Evolutionary conservation across 1,140 invertebrate species (phyloP).

Genomic region (Leptopilina boulardi): DNA sequence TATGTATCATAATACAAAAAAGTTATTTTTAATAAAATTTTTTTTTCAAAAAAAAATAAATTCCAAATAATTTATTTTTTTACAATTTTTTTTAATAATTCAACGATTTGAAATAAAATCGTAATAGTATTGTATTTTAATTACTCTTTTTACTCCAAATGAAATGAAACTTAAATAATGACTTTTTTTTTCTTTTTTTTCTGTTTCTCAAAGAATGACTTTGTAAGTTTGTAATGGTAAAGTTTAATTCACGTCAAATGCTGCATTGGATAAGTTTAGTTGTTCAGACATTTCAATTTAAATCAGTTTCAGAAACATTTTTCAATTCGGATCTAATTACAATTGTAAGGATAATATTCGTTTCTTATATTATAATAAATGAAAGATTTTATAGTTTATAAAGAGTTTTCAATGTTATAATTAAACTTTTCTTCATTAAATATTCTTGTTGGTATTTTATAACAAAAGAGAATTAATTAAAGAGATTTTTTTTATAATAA

Average conservation of each 20-base stretch:
- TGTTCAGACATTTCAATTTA: neutral
- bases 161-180: constrained; percentile 5
- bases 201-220: neutral
- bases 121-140: constrained; percentile 6
- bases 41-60: too few species aligned
- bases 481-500: neutral
- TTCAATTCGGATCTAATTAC: neutral
- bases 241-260: neutral
- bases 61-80: too few species aligned
- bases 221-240: neutral
- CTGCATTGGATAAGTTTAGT: neutral
- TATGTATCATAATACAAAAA: too few species aligned
- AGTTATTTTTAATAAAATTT: too few species aligned
- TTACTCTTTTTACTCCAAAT: constrained; percentile 14
- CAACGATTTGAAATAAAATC: too few species aligned
- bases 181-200: neutral
- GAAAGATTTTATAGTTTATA: neutral
- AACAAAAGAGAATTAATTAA: neutral
- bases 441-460: too few species aligned
- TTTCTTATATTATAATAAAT: neutral
- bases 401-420: neutral
- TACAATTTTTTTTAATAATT: too few species aligned
- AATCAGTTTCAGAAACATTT: constrained; percentile 1
- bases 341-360: neutral
- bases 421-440: neutral